A percentile compares a stretch with the other conserved stretches of the same genome.
phyloP scores from a whole-genome alignment of 2,888 invertebrate species.

The Lasioglossum morio region DNA sequence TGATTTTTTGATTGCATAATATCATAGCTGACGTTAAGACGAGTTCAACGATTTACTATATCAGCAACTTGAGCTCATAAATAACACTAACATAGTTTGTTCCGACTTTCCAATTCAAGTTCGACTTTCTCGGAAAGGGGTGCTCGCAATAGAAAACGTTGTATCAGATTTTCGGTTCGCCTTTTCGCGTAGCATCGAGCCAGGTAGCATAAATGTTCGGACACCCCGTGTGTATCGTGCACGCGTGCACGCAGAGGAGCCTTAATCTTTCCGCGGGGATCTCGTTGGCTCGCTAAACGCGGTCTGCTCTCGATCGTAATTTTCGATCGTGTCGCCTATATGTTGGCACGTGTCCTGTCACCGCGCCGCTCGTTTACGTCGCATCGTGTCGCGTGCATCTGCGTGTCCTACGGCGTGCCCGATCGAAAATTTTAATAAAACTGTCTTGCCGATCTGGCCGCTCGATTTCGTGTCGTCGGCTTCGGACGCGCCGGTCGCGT shows the following conservation, averaged over 20 bases:
- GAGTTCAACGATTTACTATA: too few relatives aligned
- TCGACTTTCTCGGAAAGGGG: background rate
- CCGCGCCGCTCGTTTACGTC: slow-evolving; percentile 18
- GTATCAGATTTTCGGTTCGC: background rate
- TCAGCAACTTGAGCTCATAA: too few relatives aligned
- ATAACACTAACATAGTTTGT: too few relatives aligned
- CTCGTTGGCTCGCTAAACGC: slow-evolving; percentile 51
- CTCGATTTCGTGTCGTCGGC: slow-evolving; percentile 19
- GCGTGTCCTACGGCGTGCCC: slow-evolving; percentile 40
- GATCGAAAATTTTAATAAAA: slow-evolving; percentile 46
- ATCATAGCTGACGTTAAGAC: too few relatives aligned
- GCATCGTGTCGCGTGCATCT: slow-evolving; percentile 41
- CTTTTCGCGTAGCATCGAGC: background rate
- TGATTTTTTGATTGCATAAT: too few relatives aligned
- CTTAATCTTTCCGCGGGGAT: slow-evolving; percentile 61
- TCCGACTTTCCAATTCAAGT: background rate
- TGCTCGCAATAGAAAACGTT: background rate
- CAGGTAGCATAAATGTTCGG: background rate
- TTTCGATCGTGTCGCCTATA: slow-evolving; percentile 58
- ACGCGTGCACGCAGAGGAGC: slow-evolving; percentile 15
- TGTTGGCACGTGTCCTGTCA: slow-evolving; percentile 43
- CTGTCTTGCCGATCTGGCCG: slow-evolving; percentile 19
- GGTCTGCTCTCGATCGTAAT: slow-evolving; percentile 58
- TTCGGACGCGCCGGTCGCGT: slow-evolving; percentile 25
- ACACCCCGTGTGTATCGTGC: slow-evolving; percentile 2